Base-by-base conservation (phyloP, 2,113 vertebrate genomes). In the Noturus placidus region DNA sequence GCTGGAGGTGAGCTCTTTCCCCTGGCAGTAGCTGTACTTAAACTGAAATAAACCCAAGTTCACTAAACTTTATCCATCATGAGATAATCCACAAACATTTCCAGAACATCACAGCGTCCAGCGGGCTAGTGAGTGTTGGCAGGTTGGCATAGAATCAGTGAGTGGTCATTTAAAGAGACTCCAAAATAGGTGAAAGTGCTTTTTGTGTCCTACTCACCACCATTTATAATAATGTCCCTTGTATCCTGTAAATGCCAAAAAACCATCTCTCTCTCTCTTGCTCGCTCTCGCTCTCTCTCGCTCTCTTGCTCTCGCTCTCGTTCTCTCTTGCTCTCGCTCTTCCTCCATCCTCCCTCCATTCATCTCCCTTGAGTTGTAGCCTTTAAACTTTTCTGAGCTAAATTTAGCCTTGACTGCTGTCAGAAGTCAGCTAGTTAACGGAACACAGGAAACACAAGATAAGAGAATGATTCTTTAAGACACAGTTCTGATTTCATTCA, bases 351-450 rank as follows among this genome's bases (percentile, higher is more conserved):
- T 65, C 27, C 20, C 35, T 67, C 38, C 33, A 57, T 84, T 84
- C 8, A 56, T 38, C 27, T 79, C 57, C 38, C 81, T 13, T 69
- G 82, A 63, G 82, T 42, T 67, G 42, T 59, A 82, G 78, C 78
- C 86, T 87, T 87, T 82, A 72, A 82, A 82, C 79, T 72, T 82
- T 35, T 57, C 25, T 10, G n/a, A 57, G 72, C 87, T 79, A 77
- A 69, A 69, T 88, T 84, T 78, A 88, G 72, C 82, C 35, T 30
- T 70, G 14, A 52, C 63, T 38, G 50, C 14, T 70, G 65, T 57
- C 85, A 80, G 27, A 59, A 80, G 76, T 4, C 27, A 25, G 69
- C 35, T 20, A 27, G 1, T 54, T 67, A 69, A 65, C 61, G 33
- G 54, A 86, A 57, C n/a, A 52, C 30, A 27, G 25, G 50, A 79